These are phyloP conservation scores for Spheniscus mendiculus DNA, from an alignment of 2,113 vertebrate species.

Conservation along the genomic window DNA sequence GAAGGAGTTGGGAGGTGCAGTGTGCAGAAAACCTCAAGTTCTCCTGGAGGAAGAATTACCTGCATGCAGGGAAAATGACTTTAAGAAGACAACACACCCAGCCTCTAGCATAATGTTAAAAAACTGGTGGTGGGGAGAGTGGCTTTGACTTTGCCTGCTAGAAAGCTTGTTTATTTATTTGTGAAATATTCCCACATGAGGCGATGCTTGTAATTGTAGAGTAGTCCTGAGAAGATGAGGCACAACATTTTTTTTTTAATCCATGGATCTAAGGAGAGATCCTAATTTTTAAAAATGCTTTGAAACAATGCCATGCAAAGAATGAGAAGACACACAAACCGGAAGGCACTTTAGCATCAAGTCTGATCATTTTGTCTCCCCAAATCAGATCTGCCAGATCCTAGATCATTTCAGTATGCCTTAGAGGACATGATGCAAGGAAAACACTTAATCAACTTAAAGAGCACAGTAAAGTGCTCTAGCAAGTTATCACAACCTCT, in stretches of 20 bases:
- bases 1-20: not conserved
- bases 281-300: not conserved
- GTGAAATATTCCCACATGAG: not conserved
- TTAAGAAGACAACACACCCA: not conserved
- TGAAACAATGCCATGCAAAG: not conserved
- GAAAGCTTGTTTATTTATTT: not conserved
- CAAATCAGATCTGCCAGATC: not conserved
- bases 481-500: not conserved
- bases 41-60: not conserved
- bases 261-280: not conserved
- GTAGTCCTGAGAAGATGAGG: not conserved
- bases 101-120: not conserved
- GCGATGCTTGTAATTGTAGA: not conserved
- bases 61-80: not conserved
- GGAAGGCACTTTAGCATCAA: not conserved
- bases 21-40: not conserved
- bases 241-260: not conserved
- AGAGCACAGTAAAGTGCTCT: not conserved
- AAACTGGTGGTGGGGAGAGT: not conserved
- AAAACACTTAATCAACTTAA: not conserved
- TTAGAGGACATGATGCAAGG: not conserved
- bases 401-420: not conserved
- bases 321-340: not conserved
- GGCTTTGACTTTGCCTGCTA: not conserved
- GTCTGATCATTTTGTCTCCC: not conserved